A percentile compares a stretch with the other conserved stretches of the same genome.
Evolutionary conservation across 2,113 vertebrate genomes (phyloP).

Genomic region (Phycodurus eques): DNA sequence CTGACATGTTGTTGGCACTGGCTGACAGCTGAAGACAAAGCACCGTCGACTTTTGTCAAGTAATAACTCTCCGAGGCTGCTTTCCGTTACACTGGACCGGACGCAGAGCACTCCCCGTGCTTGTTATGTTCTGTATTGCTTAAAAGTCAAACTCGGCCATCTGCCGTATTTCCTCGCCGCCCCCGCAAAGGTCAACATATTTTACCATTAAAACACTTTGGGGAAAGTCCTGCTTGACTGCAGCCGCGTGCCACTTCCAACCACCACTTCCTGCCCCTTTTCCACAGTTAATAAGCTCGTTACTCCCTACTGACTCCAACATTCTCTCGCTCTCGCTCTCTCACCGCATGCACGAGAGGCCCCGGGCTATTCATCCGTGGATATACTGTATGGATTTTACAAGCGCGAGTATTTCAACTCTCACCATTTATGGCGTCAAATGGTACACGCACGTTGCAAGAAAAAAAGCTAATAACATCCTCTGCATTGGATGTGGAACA

Average conservation of each 20-base stretch:
- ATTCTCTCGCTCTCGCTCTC: slow-evolving; percentile 42
- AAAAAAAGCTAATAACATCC: slow-evolving; percentile 35
- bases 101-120: no score
- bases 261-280: slow-evolving; percentile 34
- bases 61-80: slow-evolving; percentile 43
- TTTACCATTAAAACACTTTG: slow-evolving; percentile 23
- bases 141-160: neutral
- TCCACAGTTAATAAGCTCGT: slow-evolving; percentile 65
- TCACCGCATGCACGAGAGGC: slow-evolving; percentile 48
- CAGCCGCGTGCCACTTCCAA: slow-evolving; percentile 31
- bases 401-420: slow-evolving; percentile 60
- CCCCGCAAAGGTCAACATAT: slow-evolving; percentile 22
- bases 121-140: neutral
- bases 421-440: slow-evolving; percentile 45
- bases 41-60: slow-evolving; percentile 41
- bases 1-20: slow-evolving; percentile 40
- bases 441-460: slow-evolving; percentile 30
- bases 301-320: slow-evolving; percentile 63
- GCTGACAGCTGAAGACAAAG: slow-evolving; percentile 52
- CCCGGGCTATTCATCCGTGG: slow-evolving; percentile 54
- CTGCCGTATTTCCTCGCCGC: neutral
- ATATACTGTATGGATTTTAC: slow-evolving; percentile 61
- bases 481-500: slow-evolving; percentile 22
- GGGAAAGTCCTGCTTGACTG: slow-evolving; percentile 30
- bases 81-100: slow-evolving; percentile 31